phyloP scores from a whole-genome alignment of 2,113 vertebrate species.

The Illadopsis cleaveri region DNA sequence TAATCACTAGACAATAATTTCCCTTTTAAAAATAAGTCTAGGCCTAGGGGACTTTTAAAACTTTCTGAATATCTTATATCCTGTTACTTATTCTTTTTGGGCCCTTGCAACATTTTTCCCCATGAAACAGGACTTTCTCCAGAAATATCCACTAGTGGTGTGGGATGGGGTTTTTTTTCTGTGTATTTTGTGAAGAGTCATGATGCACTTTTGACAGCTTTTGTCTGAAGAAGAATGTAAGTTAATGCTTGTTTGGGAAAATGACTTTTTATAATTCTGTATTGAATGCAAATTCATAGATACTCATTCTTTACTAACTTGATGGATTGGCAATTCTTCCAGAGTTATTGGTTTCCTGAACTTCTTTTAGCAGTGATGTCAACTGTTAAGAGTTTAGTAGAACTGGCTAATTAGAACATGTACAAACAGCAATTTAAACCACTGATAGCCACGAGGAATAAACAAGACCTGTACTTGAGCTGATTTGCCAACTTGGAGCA shows the following conservation, averaged over 20 bases:
- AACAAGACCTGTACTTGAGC: background rate
- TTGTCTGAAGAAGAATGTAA: background rate
- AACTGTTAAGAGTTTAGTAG: background rate
- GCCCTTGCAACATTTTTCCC: rapidly evolving
- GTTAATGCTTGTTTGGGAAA: background rate
- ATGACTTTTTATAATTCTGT: background rate
- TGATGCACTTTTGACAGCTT: background rate
- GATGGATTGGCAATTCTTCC: background rate
- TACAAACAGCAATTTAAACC: background rate
- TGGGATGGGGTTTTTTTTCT: background rate
- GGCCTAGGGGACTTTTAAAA: background rate
- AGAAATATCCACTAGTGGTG: background rate
- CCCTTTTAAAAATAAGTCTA: background rate
- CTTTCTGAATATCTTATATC: background rate
- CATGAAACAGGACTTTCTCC: background rate
- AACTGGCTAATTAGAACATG: background rate
- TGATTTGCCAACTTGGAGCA: background rate
- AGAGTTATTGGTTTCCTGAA: background rate
- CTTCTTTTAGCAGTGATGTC: background rate
- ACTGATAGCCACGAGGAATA: background rate
- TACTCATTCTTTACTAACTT: background rate
- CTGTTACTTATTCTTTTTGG: background rate
- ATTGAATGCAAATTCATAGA: background rate
- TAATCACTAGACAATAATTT: background rate
- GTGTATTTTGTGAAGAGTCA: background rate